Base-by-base conservation (phyloP, 2,888 invertebrate genomes). In the Rhagium mordax region DNA sequence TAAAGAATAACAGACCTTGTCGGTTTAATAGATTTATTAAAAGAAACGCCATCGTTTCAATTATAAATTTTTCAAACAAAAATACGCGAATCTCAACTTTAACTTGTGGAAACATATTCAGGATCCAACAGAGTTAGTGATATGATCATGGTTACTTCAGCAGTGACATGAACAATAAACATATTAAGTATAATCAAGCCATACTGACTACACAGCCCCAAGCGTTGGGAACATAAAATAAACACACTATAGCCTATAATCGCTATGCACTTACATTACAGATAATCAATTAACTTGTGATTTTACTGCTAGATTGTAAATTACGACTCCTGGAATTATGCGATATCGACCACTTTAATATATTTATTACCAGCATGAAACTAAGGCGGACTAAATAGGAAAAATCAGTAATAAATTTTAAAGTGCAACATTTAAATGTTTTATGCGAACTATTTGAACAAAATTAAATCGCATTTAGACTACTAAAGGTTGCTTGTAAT, bases 221-320 rank as follows among this genome's bases (percentile, higher is more conserved):
- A 53, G 65, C 65, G 13, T 53, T 6, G 33, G 20, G 41, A 65
- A 65, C 65, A 65, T 53, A 65, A 65, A 65, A 65, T 65, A 65
- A 49, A 59, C 33, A 65, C 41, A 53, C 48, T 29, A 53, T 33
- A 65, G 18, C 49, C 53, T 18, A 65, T 65, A 65, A 65, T 65
- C 51, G 53, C 53, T 41, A 24, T 48, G 62, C 53, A 51, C 33
- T 62, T 53, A 62, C 41, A 41, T 55, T 48, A 27, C 41, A 41
- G 55, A 62, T 70, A 70, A 70, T 70, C 70, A 70, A 70, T 70
- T 70, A 60, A 55, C 61, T 20, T 20, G 62, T 53, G 70, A 62
- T 70, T 61, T 61, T 55, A 70, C 55, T 70, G 55, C 47, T 48
- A 70, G 70, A 70, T 70, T 62, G 62, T 62, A 57, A 70, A 48